These are phyloP conservation scores for Egretta garzetta DNA, from an alignment of 2,113 vertebrate genomes.

Conservation along the genomic window DNA sequence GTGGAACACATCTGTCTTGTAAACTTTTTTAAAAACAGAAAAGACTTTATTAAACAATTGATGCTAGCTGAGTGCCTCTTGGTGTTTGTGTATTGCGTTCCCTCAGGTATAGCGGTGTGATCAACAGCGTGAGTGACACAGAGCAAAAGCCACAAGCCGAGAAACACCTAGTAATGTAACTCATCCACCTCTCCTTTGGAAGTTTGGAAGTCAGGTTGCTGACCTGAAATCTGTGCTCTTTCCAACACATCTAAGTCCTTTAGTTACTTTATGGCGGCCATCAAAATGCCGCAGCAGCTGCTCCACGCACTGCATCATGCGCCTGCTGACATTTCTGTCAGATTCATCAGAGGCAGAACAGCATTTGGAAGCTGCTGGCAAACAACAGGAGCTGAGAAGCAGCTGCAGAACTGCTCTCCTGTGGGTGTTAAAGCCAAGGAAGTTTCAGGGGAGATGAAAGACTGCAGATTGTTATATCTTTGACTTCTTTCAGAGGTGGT, in stretches of 20 bases:
- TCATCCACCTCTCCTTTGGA: background rate
- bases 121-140: background rate
- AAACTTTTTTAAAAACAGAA: constrained; percentile 70
- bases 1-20: constrained; percentile 68
- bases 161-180: background rate
- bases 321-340: background rate
- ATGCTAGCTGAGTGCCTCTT: constrained; percentile 18
- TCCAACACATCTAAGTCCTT: background rate
- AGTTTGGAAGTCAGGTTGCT: background rate
- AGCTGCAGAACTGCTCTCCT: background rate
- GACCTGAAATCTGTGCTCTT: background rate
- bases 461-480: background rate
- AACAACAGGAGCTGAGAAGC: background rate
- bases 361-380: background rate
- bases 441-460: background rate
- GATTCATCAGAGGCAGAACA: background rate
- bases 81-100: background rate
- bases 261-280: background rate
- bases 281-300: background rate
- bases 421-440: background rate
- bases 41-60: constrained; percentile 67
- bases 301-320: background rate
- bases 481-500: background rate
- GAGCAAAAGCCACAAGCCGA: background rate
- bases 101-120: background rate